phyloP scores from a whole-genome alignment of 2,797 vertebrate species.

The Bufotes viridis region DNA sequence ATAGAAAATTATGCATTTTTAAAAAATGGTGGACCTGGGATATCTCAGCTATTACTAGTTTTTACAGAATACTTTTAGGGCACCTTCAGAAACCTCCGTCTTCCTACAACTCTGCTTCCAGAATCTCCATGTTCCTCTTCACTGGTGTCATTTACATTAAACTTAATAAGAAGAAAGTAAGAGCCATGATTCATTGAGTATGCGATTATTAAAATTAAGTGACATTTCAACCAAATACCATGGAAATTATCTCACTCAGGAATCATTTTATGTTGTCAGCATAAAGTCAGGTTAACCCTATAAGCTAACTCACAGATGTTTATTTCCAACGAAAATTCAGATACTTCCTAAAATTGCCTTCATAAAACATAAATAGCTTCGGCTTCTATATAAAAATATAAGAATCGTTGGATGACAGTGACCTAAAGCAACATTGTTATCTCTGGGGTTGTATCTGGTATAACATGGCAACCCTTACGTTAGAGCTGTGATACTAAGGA shows the following conservation, averaged over 20 bases:
- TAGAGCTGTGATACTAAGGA: no score
- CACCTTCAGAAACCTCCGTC: neutral
- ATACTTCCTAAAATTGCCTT: neutral
- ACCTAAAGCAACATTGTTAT: neutral
- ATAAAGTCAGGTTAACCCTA: constrained; percentile 36
- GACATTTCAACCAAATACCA: constrained; percentile 51
- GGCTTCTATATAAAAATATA: no score
- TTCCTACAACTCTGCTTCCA: neutral
- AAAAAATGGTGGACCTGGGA: no score
- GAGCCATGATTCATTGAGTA: constrained; percentile 21
- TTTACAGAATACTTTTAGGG: no score
- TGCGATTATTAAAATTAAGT: constrained; percentile 42
- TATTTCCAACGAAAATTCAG: neutral
- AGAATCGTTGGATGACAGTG: no score
- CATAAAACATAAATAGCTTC: no score
- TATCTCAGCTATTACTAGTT: no score
- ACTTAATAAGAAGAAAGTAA: constrained; percentile 20
- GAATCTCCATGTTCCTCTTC: constrained; percentile 2
- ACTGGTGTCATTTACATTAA: constrained; percentile 1
- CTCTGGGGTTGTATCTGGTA: no score
- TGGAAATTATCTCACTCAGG: constrained; percentile 21
- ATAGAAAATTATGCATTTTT: no score
- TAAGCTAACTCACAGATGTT: neutral
- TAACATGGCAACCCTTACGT: no score
- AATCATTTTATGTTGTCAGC: constrained; percentile 23